These are phyloP conservation scores for Coenonympha glycerion DNA, from an alignment of 2,888 invertebrate species.

Conservation along the genomic window DNA sequence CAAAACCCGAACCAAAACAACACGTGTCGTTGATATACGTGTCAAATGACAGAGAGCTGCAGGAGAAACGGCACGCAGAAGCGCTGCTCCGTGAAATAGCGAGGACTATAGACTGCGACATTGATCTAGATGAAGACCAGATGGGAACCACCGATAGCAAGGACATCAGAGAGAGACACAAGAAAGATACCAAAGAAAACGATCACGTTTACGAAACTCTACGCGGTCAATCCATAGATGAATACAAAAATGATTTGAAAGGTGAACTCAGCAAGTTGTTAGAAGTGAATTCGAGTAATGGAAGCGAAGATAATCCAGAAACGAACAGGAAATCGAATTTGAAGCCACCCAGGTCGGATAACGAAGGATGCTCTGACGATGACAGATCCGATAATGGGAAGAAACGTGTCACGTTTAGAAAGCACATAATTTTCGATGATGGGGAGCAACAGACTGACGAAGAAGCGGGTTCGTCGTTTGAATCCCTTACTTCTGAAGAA, in stretches of 20 bases:
- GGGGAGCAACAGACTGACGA: constrained; percentile 70
- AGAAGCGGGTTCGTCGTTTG: constrained; percentile 60
- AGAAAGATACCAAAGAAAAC: background rate
- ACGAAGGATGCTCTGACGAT: constrained; percentile 64
- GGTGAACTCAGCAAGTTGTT: constrained; percentile 54
- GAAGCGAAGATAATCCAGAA: constrained; percentile 35
- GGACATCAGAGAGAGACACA: constrained; percentile 17
- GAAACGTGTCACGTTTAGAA: constrained; percentile 67
- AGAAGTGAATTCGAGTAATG: constrained; percentile 31
- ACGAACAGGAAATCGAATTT: constrained; percentile 62
- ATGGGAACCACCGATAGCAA: constrained; percentile 60
- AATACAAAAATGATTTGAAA: constrained; percentile 54
- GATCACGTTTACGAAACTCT: constrained; percentile 50
- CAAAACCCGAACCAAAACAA: constrained; percentile 49
- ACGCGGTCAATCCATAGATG: constrained; percentile 41
- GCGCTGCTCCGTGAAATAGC: constrained; percentile 66
- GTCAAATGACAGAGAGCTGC: constrained; percentile 50
- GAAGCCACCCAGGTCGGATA: constrained; percentile 60
- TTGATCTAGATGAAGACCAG: constrained; percentile 53
- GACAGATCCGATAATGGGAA: constrained; percentile 65
- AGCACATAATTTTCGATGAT: constrained; percentile 70
- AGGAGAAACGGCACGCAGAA: constrained; percentile 63
- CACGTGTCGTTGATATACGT: constrained; percentile 69
- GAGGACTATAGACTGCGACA: constrained; percentile 61
- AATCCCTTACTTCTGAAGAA: constrained; percentile 58